These are phyloP conservation scores for Onychomys arenicola DNA, from an alignment of 2,797 vertebrate species.

Conservation along the genomic window DNA sequence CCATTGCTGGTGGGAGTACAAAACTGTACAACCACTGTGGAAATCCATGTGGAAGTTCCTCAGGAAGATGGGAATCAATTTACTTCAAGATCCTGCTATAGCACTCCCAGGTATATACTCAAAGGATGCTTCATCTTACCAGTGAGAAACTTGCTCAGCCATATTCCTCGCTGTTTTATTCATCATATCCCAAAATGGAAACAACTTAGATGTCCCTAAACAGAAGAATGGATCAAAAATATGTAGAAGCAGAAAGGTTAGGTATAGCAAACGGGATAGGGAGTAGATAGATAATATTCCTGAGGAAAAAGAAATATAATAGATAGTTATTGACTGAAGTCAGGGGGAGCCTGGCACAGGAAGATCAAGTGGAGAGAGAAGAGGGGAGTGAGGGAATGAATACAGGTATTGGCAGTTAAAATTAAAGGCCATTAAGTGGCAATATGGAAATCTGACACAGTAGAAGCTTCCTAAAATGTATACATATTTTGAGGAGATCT, in stretches of 20 bases:
- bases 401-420: not conserved
- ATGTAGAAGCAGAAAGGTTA: not conserved
- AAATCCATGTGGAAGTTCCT: not conserved
- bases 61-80: not conserved
- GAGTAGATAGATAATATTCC: not conserved
- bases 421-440: not conserved
- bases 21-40: not conserved
- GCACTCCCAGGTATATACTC: not conserved
- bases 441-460: not conserved
- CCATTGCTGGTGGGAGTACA: not conserved
- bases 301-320: not conserved
- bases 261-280: not conserved
- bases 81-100: not conserved
- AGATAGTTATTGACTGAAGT: not conserved
- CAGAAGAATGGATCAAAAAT: not conserved
- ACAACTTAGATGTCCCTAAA: not conserved
- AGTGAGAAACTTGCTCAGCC: not conserved
- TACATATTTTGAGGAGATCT: not conserved
- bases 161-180: not conserved
- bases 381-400: not conserved
- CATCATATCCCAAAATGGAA: not conserved
- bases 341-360: not conserved
- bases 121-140: not conserved
- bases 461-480: not conserved
- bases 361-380: not conserved